A percentile compares a stretch with the other conserved stretches of the same genome.
Evolutionary conservation across 2,888 invertebrate genomes (phyloP).

Genomic region (Barypeithes pellucidus): DNA sequence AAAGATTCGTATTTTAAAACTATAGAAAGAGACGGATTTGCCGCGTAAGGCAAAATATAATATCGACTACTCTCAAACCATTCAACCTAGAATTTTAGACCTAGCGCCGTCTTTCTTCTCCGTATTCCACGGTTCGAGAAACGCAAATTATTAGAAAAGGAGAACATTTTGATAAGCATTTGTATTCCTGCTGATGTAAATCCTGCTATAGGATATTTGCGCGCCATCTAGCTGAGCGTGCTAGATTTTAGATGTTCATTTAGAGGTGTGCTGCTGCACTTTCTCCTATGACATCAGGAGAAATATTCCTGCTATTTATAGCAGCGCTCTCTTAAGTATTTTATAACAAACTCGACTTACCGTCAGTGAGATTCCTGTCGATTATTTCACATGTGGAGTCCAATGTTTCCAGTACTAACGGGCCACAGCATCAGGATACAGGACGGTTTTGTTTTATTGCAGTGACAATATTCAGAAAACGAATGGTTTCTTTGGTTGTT

Average conservation of each 20-base stretch:
- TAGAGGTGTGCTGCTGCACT: slow-evolving; percentile 1
- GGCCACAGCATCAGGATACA: too few relatives aligned
- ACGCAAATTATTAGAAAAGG: slow-evolving; percentile 43
- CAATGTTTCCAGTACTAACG: too few relatives aligned
- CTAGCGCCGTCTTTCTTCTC: slow-evolving; percentile 58
- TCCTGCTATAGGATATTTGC: background rate
- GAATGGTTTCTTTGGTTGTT: too few relatives aligned
- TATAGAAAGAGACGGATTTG: slow-evolving; percentile 48
- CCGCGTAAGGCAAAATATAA: slow-evolving; percentile 53
- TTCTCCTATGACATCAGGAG: background rate
- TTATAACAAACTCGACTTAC: background rate
- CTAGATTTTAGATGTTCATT: background rate
- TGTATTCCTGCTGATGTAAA: slow-evolving; percentile 39
- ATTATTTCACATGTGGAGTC: background rate
- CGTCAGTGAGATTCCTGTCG: background rate
- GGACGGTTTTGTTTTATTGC: too few relatives aligned
- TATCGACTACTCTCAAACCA: slow-evolving; percentile 51
- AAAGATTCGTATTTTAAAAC: slow-evolving; percentile 29
- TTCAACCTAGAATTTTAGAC: slow-evolving; percentile 55
- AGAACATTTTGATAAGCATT: slow-evolving; percentile 42
- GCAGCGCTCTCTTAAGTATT: background rate
- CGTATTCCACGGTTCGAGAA: slow-evolving; percentile 47
- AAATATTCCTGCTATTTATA: slow-evolving; percentile 10
- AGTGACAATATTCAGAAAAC: too few relatives aligned
- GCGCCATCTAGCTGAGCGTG: background rate